Evolutionary conservation across 2,888 invertebrate species (phyloP).

Genomic region (Capitulum mitella): DNA sequence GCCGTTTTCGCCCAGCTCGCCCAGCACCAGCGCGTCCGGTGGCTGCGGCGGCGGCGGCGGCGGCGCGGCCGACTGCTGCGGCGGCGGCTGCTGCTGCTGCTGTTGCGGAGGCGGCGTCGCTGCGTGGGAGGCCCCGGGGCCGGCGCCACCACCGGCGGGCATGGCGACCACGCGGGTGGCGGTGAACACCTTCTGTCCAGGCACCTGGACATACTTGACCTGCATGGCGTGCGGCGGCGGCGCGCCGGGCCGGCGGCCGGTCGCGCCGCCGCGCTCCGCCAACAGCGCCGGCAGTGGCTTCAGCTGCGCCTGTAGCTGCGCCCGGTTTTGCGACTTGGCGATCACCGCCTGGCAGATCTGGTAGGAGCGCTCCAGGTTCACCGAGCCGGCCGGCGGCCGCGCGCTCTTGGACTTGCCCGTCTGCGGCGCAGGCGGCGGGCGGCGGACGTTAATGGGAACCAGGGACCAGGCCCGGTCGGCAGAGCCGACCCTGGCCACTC

Average conservation of each 20-base stretch:
- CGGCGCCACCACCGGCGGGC: constrained; percentile 1
- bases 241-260: constrained; percentile 15
- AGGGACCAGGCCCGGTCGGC: too few species aligned
- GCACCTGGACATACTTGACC: constrained; percentile 15
- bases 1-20: constrained; percentile 8
- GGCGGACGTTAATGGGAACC: too few species aligned
- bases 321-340: constrained; percentile 36
- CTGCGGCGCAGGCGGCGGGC: background rate
- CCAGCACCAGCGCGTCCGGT: constrained; percentile 15
- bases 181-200: constrained; percentile 17
- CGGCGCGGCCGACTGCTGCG: constrained; percentile 3
- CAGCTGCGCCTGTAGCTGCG: constrained; percentile 34
- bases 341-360: constrained; percentile 73
- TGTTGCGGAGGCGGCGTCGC: background rate
- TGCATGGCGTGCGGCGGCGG: constrained; percentile 19
- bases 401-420: background rate
- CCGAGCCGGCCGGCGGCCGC: constrained; percentile 56
- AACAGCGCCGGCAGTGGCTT: constrained; percentile 32
- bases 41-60: constrained; percentile 25
- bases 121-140: background rate
- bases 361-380: constrained; percentile 87
- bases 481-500: too few species aligned
- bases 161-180: background rate
- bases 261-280: constrained; percentile 30
- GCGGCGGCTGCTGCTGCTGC: constrained; percentile 16